A percentile compares a stretch with the other conserved stretches of the same genome.
These are phyloP conservation scores for Shinisaurus crocodilurus DNA, from an alignment of 2,113 vertebrate genomes.

Conservation along the genomic window DNA sequence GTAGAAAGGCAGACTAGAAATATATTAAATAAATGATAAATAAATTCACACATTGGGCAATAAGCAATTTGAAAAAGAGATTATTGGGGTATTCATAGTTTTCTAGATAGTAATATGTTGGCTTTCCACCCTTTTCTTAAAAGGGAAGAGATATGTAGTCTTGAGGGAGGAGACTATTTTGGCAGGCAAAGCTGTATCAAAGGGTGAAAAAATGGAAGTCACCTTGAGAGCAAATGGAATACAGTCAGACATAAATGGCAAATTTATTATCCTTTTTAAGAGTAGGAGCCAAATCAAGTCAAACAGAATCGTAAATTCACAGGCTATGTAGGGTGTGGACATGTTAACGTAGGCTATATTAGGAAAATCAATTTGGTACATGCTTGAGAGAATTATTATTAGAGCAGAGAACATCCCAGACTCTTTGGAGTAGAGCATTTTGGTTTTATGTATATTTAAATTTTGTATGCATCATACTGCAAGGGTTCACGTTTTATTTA, in stretches of 20 bases:
- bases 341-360: conserved; percentile 68
- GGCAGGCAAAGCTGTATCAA: conserved; percentile 44
- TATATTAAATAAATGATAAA: background rate
- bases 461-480: background rate
- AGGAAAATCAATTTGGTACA: conserved; percentile 72
- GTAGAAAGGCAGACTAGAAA: background rate
- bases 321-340: conserved; percentile 54
- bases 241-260: conserved; percentile 75
- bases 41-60: background rate
- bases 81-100: background rate
- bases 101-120: background rate
- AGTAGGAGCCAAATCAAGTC: conserved; percentile 73
- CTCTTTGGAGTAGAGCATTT: background rate
- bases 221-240: conserved; percentile 78
- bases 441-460: background rate
- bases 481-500: background rate
- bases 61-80: background rate
- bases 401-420: conserved; percentile 27
- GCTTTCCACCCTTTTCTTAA: conserved; percentile 17
- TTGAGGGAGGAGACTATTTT: conserved; percentile 59
- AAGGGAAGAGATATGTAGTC: conserved; percentile 42
- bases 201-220: conserved; percentile 67
- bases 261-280: conserved; percentile 72
- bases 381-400: conserved; percentile 38
- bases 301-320: conserved; percentile 76